Conservation (phyloP, 1,140 invertebrate genomes). For the Ceratina japonica region DNA sequence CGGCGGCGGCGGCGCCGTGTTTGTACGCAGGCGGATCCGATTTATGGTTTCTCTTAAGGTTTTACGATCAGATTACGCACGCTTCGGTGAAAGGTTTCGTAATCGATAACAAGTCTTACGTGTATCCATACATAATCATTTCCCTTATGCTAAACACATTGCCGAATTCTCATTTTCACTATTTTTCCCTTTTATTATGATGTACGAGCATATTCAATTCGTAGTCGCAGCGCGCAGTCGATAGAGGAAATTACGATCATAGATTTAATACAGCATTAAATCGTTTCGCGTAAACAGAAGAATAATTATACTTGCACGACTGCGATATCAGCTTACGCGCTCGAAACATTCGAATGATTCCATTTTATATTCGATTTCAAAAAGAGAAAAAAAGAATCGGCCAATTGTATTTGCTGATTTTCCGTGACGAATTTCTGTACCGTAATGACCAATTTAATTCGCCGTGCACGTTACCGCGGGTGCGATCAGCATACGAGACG, state of each 20-base stretch:
- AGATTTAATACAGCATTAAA: not conserved
- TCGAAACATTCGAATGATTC: not conserved
- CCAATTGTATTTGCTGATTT: slow-evolving; percentile 13
- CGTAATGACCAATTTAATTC: slow-evolving; percentile 39
- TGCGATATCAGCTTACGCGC: too few species aligned
- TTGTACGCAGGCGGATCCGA: not conserved
- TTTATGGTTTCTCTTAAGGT: slow-evolving; percentile 49
- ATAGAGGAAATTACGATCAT: not conserved
- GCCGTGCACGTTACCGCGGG: not conserved
- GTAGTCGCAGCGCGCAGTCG: not conserved
- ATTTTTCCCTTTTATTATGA: not conserved
- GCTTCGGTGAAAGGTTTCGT: slow-evolving; percentile 42
- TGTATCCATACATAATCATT: not conserved
- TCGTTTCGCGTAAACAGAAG: not conserved
- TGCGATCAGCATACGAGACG: slow-evolving; percentile 18
- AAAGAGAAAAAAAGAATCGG: not conserved
- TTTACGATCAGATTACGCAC: slow-evolving; percentile 40
- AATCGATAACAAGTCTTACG: slow-evolving; percentile 35
- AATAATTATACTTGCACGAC: not conserved
- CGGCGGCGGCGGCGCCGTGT: not conserved
- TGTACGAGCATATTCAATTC: not conserved
- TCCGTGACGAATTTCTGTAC: slow-evolving; percentile 13
- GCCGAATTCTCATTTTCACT: not conserved
- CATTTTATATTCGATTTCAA: too few species aligned
- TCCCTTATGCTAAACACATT: not conserved